Evolutionary conservation across 2,113 vertebrate species (phyloP), one percentile per base, ranked within the genome.

Genomic region (Micronycteris hirsuta): DNA sequence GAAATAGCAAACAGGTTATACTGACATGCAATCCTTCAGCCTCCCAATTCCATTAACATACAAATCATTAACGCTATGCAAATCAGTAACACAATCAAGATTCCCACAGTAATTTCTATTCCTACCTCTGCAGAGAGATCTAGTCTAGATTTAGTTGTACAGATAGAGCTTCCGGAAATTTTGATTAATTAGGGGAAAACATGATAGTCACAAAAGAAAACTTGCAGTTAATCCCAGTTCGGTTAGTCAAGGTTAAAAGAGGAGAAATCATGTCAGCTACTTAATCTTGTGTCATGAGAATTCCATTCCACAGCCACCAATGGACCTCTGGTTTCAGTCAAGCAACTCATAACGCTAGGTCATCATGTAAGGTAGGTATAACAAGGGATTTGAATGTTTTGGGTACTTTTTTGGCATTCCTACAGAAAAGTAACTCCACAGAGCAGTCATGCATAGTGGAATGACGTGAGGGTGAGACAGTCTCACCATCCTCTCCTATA

Each of bases 21-120:
- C 84, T 81, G 28, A 78, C 36, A 65, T 5, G 74, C 47, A 95
- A 71, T 82, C 90, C 95, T 96, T 93, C 28, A 49, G 88, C 74
- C 54, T 94, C 86, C 76, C 41, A 24, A 84, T 92, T 52, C 71
- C 20, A 96, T 98, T 98, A 97, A 95, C 87, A 97, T 97, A 96
- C 82, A 97, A 97, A 97, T 97, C 92, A 97, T 97, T 96, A 97
- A 70, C 90, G 87, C 92, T 97, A 97, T 97, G 96, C 95, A 97
- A 98, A 97, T 97, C 58, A 96, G 93, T 86, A 95, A 92, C 92
- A 95, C 90, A 97, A 97, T 96, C 96, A 98, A 97, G 96, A 97
- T 94, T 97, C 92, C 47, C 92, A 95, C 76, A 83, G 95, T 93
- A 96, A 97, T 96, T 97, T 96, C 92, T 96, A 95, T 96, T 97